Conservation (phyloP, 2,888 invertebrate species). For the Allolobophora icterica region DNA sequence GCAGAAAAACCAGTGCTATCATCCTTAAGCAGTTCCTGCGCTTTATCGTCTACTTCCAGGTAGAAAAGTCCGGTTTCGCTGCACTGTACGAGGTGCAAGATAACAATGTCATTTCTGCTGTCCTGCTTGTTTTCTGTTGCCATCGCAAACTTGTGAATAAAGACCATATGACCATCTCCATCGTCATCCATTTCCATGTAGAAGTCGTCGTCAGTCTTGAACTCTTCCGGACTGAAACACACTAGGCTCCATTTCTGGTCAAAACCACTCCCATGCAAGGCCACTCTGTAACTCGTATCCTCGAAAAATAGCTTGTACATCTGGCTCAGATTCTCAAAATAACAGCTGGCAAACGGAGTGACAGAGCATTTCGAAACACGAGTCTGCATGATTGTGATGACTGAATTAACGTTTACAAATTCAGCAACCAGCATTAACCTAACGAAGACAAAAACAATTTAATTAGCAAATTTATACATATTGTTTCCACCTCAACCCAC, state of each 20-base stretch:
- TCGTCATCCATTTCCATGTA: not conserved
- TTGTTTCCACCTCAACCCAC: not conserved
- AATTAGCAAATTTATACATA: not conserved
- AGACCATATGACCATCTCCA: not conserved
- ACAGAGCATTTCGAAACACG: not conserved
- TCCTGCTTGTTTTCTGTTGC: not conserved
- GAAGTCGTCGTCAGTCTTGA: not conserved
- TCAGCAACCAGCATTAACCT: constrained; percentile 8
- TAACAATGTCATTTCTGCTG: not conserved
- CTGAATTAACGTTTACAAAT: not conserved
- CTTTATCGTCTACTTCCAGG: not conserved
- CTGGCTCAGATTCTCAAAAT: not conserved
- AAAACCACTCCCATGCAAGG: constrained; percentile 20
- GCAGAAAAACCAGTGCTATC: not conserved
- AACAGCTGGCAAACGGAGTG: not conserved
- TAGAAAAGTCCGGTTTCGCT: not conserved
- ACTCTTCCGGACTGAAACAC: not conserved
- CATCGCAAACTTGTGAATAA: not conserved
- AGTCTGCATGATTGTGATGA: not conserved
- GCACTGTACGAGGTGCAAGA: not conserved
- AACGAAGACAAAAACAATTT: not conserved
- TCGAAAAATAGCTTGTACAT: not conserved
- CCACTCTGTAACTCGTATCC: not conserved
- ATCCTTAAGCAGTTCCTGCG: not conserved
- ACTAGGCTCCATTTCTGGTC: not conserved